Conservation (phyloP, 2,888 invertebrate species). For the Campoplex nolae region DNA sequence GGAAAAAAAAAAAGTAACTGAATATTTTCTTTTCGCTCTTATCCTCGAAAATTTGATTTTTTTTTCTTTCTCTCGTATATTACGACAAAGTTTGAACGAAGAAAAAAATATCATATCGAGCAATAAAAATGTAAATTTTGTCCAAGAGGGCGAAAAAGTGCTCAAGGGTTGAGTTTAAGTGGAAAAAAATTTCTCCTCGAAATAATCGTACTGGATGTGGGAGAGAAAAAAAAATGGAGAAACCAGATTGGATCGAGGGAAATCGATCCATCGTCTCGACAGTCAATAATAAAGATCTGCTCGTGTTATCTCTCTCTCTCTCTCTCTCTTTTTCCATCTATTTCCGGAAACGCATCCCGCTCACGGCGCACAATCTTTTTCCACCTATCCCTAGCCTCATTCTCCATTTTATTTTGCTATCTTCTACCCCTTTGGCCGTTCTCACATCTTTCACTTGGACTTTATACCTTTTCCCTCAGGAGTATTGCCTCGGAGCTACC, state of each 20-base stretch:
- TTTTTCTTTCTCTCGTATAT: not conserved
- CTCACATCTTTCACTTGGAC: constrained; percentile 39
- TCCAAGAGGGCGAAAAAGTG: not conserved
- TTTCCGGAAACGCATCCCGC: constrained; percentile 23
- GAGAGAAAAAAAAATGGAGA: not conserved
- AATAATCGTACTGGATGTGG: not conserved
- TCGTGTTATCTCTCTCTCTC: constrained; percentile 34
- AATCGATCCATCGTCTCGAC: constrained; percentile 19
- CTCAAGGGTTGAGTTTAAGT: not conserved
- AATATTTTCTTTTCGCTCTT: not conserved
- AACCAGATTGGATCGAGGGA: not conserved
- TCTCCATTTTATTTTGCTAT: constrained; percentile 11
- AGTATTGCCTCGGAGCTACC: constrained; percentile 38
- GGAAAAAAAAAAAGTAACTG: not conserved
- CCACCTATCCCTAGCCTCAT: not conserved
- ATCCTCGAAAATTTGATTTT: not conserved
- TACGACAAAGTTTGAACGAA: not conserved
- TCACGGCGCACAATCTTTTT: constrained; percentile 26
- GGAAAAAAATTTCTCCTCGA: constrained; percentile 10
- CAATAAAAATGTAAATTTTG: constrained; percentile 12
- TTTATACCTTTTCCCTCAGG: constrained; percentile 43
- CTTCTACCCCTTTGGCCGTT: constrained; percentile 44
- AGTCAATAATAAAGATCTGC: constrained; percentile 43
- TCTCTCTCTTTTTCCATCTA: constrained; percentile 37
- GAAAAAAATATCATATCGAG: not conserved